Percentiles rank a stretch among this genome's conserved stretches.
Conservation (phyloP, 2,797 vertebrate species). For the Ctenopoma multispine region DNA sequence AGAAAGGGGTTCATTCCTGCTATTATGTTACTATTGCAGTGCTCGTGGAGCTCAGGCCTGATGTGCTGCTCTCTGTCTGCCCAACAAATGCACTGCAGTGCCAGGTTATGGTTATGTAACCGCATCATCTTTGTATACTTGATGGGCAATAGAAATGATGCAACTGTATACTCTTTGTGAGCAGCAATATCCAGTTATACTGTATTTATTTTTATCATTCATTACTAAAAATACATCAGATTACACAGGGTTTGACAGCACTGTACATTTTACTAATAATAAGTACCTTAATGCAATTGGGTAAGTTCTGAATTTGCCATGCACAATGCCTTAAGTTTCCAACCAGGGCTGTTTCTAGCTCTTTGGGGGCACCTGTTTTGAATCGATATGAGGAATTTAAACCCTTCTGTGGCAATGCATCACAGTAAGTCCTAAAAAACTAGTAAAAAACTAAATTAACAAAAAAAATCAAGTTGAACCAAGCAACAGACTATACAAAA, state of each 20-base stretch:
- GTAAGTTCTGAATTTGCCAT: no score
- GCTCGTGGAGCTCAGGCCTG: background rate
- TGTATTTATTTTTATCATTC: background rate
- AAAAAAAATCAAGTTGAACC: no score
- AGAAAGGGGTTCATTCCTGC: background rate
- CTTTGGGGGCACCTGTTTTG: no score
- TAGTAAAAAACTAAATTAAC: no score
- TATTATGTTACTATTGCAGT: background rate
- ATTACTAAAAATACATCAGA: background rate
- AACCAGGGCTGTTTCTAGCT: no score
- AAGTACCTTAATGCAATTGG: background rate
- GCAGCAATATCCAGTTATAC: background rate
- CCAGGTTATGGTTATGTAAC: conserved; percentile 61
- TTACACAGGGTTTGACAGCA: background rate
- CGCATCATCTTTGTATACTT: background rate
- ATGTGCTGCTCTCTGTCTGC: conserved; percentile 24
- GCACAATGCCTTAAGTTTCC: no score
- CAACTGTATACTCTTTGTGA: background rate
- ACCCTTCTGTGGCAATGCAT: no score
- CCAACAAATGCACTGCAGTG: conserved; percentile 52
- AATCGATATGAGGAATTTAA: no score
- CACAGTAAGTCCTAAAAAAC: no score
- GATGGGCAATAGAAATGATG: conserved; percentile 8
- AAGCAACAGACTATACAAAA: no score
- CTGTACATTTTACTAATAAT: no score